These are phyloP conservation scores for Machimus atricapillus DNA, from an alignment of 2,888 invertebrate species.

Conservation along the genomic window DNA sequence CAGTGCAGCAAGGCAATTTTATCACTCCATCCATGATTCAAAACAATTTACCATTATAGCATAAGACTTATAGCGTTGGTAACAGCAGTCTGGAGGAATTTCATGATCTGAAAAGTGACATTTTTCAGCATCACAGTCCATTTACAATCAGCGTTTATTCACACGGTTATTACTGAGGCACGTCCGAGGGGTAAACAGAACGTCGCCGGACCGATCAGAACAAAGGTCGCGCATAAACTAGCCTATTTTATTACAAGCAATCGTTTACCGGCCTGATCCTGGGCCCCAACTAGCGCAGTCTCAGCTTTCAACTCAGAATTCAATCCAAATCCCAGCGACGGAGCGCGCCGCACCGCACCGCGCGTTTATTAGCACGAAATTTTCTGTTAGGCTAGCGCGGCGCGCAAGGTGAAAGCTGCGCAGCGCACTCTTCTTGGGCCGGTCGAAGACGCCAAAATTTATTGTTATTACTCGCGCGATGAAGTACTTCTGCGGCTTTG, in stretches of 20 bases:
- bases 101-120: conserved; percentile 4
- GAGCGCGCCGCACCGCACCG: not conserved
- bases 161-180: not conserved
- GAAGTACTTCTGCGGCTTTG: conserved; percentile 6
- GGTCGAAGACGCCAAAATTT: conserved; percentile 1
- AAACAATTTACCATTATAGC: not conserved
- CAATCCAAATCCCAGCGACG: not conserved
- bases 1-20: not conserved
- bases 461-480: conserved; percentile 21
- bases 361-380: conserved; percentile 25
- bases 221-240: conserved; percentile 25
- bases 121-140: conserved; percentile 6
- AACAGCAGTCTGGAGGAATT: not conserved
- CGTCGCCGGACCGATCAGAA: not conserved
- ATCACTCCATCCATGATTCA: not conserved
- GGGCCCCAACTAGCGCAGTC: not conserved
- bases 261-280: conserved; percentile 1
- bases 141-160: conserved; percentile 16
- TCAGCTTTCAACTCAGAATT: not conserved
- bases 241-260: conserved; percentile 15
- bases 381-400: not conserved
- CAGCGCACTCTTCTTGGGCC: not conserved
- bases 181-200: not conserved
- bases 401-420: not conserved
- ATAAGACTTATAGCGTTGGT: not conserved